Evolutionary conservation across 2,113 vertebrate species (phyloP).

Genomic region (Eclectus roratus): DNA sequence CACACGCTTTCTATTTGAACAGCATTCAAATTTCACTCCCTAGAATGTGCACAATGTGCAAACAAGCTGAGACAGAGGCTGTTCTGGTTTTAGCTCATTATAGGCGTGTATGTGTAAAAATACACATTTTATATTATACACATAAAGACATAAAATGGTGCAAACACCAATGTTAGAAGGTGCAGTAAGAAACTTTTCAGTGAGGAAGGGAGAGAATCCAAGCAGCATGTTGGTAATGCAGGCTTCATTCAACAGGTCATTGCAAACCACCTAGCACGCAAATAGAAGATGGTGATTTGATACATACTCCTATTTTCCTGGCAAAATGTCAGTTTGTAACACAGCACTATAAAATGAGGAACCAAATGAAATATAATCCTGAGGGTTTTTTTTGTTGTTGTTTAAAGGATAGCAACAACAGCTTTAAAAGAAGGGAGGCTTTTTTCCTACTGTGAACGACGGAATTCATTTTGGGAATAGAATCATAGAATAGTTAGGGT

Average conservation of each 20-base stretch:
- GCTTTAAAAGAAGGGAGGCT: neutral
- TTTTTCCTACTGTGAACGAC: neutral
- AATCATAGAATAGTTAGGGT: neutral
- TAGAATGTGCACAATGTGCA: neutral
- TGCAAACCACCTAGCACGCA: neutral
- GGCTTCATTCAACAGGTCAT: neutral
- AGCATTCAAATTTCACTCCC: neutral
- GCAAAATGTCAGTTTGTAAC: neutral
- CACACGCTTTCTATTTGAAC: neutral
- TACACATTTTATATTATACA: neutral
- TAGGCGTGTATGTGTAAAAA: neutral
- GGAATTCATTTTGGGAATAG: neutral
- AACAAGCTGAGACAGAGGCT: constrained; percentile 32
- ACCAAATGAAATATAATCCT: neutral
- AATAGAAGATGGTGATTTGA: neutral
- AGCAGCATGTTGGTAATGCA: neutral
- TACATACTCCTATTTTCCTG: neutral
- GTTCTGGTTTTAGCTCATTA: neutral
- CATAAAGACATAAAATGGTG: neutral
- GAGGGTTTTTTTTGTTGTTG: neutral
- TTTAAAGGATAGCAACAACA: neutral
- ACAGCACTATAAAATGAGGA: neutral
- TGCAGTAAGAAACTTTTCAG: neutral
- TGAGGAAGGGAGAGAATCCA: neutral
- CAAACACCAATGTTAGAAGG: neutral